Conservation (phyloP, 2,797 vertebrate genomes). For the Bovichtus diacanthus region DNA sequence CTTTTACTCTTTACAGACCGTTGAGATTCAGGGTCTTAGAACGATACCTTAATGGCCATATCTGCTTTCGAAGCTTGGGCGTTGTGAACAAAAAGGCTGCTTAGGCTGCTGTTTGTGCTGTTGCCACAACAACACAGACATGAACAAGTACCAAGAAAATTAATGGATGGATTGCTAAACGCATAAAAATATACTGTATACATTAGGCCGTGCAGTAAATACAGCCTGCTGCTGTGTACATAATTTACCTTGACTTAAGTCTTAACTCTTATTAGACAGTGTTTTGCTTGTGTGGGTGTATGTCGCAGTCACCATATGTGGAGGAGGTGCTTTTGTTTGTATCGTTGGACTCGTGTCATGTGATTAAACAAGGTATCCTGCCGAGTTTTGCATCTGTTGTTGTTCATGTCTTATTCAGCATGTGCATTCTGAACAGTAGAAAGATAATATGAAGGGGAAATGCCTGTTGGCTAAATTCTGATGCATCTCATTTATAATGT, state of each 20-base stretch:
- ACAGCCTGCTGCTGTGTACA: background rate
- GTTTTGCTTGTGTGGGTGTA: conserved; percentile 22
- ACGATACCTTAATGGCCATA: background rate
- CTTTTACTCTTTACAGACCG: background rate
- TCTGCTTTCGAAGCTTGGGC: conserved; percentile 13
- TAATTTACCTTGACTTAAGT: background rate
- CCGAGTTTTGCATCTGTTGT: conserved; percentile 63
- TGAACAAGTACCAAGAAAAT: conserved; percentile 1
- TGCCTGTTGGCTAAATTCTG: conserved; percentile 4
- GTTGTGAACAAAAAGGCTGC: conserved; percentile 2
- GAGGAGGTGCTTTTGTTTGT: conserved; percentile 24
- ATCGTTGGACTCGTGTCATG: conserved; percentile 28
- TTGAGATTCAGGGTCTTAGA: background rate
- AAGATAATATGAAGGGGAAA: conserved; percentile 12
- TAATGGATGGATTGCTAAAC: conserved; percentile 1
- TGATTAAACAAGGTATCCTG: conserved; percentile 50
- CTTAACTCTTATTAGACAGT: background rate
- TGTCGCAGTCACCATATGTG: conserved; percentile 47
- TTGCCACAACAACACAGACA: conserved; percentile 42
- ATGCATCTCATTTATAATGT: conserved; percentile 35
- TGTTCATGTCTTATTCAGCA: conserved; percentile 33
- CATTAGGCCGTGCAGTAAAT: conserved; percentile 20
- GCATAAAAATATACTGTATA: background rate
- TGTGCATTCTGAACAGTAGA: conserved; percentile 6
- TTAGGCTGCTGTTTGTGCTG: conserved; percentile 15